Evolutionary conservation across 2,797 vertebrate species (phyloP), one percentile per base, ranked within the genome.

Genomic region (Xenopus petersii): DNA sequence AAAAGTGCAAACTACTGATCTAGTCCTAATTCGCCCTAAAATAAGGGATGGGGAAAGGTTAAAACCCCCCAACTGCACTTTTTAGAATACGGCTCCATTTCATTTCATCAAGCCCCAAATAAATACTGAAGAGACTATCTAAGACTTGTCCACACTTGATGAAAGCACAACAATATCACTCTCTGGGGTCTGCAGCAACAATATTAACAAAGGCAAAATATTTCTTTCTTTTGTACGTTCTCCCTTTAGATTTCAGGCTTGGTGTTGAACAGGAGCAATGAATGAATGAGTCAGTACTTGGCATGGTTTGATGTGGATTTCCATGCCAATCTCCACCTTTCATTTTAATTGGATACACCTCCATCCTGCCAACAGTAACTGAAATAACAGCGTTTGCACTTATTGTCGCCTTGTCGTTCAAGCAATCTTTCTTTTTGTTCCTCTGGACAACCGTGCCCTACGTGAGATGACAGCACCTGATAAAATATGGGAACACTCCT

Each of bases 281-380:
- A 51, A 26, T 36, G 26, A 61, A 58, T 64, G 65, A 75, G 48
- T 64, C 48, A 69, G 66, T 47, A 21, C 15, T 69, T 67, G 62
- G 26, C 55, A 54, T 2, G 6, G 13, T 12, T 12, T 46, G 11
- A 24, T 63, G 26, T 33, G 21, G 15, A 49, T 73, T 48, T 63
- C 36, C 54, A 64, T 69, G 54, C 17, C 49, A 51, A 78, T 78
- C 61, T 64, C 65, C 65, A 66, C 48, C 73, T 74, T 67, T 74
- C 67, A 74, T 67, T 56, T 62, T 48, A 54, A 69, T 75, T 75
- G 54, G 59, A 64, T 49, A 24, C 67, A 58, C 73, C 67, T 75
- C 60, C 36, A 5, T 33, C 17, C 24, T 75, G 21, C 30, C 59
- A 46, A 30, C 24, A 16, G 5, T 13, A 16, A 30, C 59, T 64